These are phyloP conservation scores for Schrankia costaestrigalis DNA, from an alignment of 2,888 invertebrate species.

Conservation along the genomic window DNA sequence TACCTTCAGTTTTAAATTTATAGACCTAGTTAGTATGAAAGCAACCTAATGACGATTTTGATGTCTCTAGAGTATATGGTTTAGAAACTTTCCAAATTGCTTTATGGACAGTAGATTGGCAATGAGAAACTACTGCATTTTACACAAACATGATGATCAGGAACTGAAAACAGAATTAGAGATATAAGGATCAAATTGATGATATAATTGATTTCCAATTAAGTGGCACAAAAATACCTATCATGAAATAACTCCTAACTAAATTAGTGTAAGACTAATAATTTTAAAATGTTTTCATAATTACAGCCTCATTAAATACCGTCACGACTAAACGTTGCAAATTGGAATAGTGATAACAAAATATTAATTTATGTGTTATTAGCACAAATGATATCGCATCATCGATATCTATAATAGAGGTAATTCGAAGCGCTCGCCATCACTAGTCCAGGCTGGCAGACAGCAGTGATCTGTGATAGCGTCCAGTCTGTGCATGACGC, in stretches of 20 bases:
- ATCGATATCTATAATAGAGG: slow-evolving; percentile 65
- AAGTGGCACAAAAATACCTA: not conserved
- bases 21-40: no score
- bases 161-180: no score
- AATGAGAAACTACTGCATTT: no score
- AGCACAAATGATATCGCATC: slow-evolving; percentile 45
- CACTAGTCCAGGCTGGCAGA: slow-evolving; percentile 47
- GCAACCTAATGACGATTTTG: no score
- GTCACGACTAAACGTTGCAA: slow-evolving; percentile 38
- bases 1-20: no score
- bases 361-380: slow-evolving; percentile 30
- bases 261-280: not conserved
- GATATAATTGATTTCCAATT: no score
- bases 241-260: not conserved
- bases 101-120: no score
- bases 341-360: slow-evolving; percentile 34
- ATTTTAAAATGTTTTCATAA: slow-evolving; percentile 15
- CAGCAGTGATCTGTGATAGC: slow-evolving; percentile 30
- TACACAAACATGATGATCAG: no score
- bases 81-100: no score
- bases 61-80: no score
- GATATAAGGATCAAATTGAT: no score
- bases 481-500: slow-evolving; percentile 59
- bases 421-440: slow-evolving; percentile 37
- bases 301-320: slow-evolving; percentile 30